Evolutionary conservation across 2,113 vertebrate species (phyloP).

Genomic region (Murina feae): DNA sequence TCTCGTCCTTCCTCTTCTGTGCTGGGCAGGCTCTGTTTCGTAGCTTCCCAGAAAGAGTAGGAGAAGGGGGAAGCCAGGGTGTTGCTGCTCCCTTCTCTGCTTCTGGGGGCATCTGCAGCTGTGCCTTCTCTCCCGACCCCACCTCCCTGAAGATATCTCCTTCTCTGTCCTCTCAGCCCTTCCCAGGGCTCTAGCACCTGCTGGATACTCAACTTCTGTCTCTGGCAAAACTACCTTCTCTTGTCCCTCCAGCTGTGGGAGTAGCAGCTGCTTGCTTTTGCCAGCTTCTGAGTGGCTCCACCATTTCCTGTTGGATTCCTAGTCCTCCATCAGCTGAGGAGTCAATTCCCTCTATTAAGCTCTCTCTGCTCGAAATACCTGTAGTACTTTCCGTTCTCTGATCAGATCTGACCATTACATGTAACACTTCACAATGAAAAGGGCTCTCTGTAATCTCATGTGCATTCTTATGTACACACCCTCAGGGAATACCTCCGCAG

Average conservation of each 20-base stretch:
- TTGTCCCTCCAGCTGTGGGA: neutral
- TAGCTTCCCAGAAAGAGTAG: neutral
- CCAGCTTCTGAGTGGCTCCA: neutral
- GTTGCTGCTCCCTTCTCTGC: neutral
- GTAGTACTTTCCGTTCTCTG: neutral
- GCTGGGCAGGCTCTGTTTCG: neutral
- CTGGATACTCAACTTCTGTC: neutral
- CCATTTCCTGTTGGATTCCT: neutral
- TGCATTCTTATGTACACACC: neutral
- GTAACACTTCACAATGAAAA: neutral
- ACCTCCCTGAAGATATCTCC: rapidly evolving
- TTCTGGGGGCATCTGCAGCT: neutral
- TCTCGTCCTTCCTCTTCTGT: neutral
- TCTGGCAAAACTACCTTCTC: neutral
- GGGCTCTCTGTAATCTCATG: neutral
- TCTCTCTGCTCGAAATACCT: neutral
- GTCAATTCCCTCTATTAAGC: neutral
- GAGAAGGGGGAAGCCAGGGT: neutral
- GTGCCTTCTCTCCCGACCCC: too few relatives aligned
- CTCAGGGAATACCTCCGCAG: neutral
- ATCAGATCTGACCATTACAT: neutral
- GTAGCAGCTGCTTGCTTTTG: neutral
- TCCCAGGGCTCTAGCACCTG: neutral
- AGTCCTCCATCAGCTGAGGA: neutral
- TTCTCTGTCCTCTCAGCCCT: neutral